phyloP scores from a whole-genome alignment of 2,113 vertebrate genomes.

The Amazona vittata region DNA sequence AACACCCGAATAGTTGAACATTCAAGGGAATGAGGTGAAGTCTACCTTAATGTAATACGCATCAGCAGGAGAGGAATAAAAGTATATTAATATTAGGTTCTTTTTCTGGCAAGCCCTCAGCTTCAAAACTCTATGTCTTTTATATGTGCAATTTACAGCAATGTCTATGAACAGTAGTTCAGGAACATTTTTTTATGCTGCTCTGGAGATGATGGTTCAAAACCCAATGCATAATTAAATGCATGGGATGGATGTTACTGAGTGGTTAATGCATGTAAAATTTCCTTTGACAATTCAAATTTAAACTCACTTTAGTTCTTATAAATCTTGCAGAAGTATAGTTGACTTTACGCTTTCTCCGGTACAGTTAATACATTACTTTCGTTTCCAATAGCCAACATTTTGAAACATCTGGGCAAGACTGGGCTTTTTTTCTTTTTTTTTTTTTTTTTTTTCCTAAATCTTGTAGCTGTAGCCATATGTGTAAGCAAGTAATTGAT shows the following conservation, averaged over 20 bases:
- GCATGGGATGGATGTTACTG: constrained; percentile 73
- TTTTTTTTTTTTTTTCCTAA: background rate
- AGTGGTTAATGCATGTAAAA: constrained; percentile 77
- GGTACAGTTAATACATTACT: constrained; percentile 72
- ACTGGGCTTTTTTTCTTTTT: background rate
- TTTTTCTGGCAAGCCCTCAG: background rate
- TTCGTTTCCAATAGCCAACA: constrained; percentile 65
- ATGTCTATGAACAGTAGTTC: background rate
- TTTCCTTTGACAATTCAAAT: constrained; percentile 82
- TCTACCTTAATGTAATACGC: background rate
- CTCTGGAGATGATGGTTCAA: constrained; percentile 60
- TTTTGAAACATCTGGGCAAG: constrained; percentile 52
- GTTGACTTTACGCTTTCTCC: constrained; percentile 74
- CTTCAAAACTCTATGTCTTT: background rate
- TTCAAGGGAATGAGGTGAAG: background rate
- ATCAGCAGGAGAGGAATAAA: background rate
- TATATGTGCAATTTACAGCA: background rate
- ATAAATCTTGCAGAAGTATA: constrained; percentile 81
- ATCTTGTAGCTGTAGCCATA: constrained; percentile 24
- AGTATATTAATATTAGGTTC: background rate
- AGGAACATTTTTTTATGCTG: constrained; percentile 5
- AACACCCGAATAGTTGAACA: background rate
- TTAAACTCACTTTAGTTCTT: constrained; percentile 80
- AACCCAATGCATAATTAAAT: constrained; percentile 80
- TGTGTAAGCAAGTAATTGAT: constrained; percentile 33